Base-by-base conservation (phyloP, 2,888 invertebrate species). In the Punctoribates punctum region DNA sequence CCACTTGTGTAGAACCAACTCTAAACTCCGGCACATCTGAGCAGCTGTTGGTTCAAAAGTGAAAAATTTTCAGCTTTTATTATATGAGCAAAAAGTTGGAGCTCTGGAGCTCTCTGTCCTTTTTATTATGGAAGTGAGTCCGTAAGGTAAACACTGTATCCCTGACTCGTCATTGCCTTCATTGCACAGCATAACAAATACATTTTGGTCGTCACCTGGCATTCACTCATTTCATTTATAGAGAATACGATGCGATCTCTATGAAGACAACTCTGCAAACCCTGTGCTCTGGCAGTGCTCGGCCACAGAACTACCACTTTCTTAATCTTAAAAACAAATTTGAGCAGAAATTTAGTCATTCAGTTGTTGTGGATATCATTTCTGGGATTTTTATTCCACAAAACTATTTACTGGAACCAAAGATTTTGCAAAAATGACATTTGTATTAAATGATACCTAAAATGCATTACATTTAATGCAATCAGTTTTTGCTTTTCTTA, bases 261-360 rank as follows among this genome's bases (percentile, higher is more conserved):
- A 62, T 9, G 25, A 62, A 62, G 62, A 27, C 62, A 54, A 23
- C 6, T 62, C 8, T 62, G 27, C 62, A 23, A 62, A 27, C 62
- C 62, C 15, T 54, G 23, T 54, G 20, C n/a, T 23, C 20, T 54
- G 54, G 1, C n/a, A 8, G 23, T 5, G 15, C 54, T 54, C n/a
- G 9, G n/a, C 54, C 54, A 54, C 17, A 23, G 62, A 15, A 25
- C 25, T 17, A 62, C 62, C 62, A 62, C 62, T 62, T 62, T 62
- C 62, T 62, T 62, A 62, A 62, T 62, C 62, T 62, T 62, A 27
- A 62, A 62, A 62, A 62, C 62, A 62, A 62, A 62, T 62, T 62
- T 62, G 27, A 62, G 27, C 23, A 62, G 25, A 62, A 60, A 62
- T 62, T 62, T 62, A 62, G 62, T 62, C 27, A 62, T 62, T 62